These are phyloP conservation scores for Cossypha niveicapilla DNA, from an alignment of 2,797 vertebrate genomes.

Conservation along the genomic window DNA sequence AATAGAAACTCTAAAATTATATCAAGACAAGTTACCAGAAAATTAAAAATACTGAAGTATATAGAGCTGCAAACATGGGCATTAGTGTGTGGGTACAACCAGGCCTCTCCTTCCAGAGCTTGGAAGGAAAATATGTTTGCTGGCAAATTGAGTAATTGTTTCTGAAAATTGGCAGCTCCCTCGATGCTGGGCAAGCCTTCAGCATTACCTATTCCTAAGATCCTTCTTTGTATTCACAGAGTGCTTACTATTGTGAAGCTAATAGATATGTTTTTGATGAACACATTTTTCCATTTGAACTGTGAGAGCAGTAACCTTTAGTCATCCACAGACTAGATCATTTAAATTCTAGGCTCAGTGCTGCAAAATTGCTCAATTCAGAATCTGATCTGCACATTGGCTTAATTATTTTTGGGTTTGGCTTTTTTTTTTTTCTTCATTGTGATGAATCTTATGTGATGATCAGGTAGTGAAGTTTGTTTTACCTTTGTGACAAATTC, in stretches of 20 bases:
- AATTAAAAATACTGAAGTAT: conserved; percentile 36
- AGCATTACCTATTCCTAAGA: conserved; percentile 13
- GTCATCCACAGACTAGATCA: conserved; percentile 21
- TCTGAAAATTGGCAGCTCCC: conserved; percentile 5
- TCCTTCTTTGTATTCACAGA: conserved; percentile 42
- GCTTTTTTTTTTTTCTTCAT: neutral
- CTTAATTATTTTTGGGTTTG: neutral
- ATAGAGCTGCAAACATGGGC: neutral
- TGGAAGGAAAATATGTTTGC: conserved; percentile 1
- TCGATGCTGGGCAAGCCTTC: neutral
- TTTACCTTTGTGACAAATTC: neutral
- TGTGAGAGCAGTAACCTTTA: conserved; percentile 25
- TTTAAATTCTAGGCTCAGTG: conserved; percentile 49
- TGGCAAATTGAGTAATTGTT: conserved; percentile 28
- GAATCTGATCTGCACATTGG: neutral
- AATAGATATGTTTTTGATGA: conserved; percentile 50
- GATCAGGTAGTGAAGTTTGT: neutral
- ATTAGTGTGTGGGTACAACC: neutral
- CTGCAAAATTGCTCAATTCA: neutral
- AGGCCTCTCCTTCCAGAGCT: neutral
- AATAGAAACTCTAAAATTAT: conserved; percentile 2
- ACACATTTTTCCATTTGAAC: conserved; percentile 23
- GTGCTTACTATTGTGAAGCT: conserved; percentile 27
- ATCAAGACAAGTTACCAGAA: conserved; percentile 16
- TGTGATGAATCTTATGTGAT: neutral